Evolutionary conservation across 2,888 invertebrate genomes (phyloP), one percentile per base, ranked within the genome.

Genomic region (Leptopilina drosophilae): DNA sequence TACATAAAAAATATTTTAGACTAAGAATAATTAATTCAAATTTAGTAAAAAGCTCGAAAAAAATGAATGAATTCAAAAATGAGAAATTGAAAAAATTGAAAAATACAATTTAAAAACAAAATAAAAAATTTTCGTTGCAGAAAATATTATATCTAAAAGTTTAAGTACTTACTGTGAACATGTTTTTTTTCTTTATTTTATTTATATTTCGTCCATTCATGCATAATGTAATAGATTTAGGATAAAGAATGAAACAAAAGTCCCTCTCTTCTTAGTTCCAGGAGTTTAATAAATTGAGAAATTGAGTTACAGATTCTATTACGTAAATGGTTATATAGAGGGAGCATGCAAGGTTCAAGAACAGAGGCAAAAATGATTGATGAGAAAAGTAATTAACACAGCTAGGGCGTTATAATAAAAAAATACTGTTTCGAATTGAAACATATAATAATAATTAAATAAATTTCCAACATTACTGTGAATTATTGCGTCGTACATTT

Each of bases 301-400:
- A 69, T 53, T 69, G 7, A 49, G 26, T 49, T 56, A 11, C 53
- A 73, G 11, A 56, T 33, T 59, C 56, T 40, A 59, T 53, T 53
- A 73, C 8, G 11, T n/a, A 33, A 26, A 26, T 73, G 53, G 20
- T 56, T 73, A 53, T 73, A 59, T n/a, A 73, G n/a, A 59, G 59
- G 14, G 59, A 59, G 59, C 7, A n/a, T 59, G 73, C 33, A n/a
- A 4, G 53, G 14, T 26, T 26, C 49, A n/a, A 53, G 69, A 14
- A 53, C 49, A 40, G 8, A 69, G 33, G 73, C 26, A 53, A 64
- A 59, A 56, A n/a, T 73, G 73, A 73, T 59, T 73, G 73, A 73
- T 73, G 73, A 56, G 73, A 56, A 33, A 40, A 11, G 40, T 73
- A 33, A 73, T 73, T 73, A 73, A 26, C n/a, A 33, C 20, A 53